Evolutionary conservation across 2,113 vertebrate species (phyloP), one percentile per base, ranked within the genome.

Genomic region (Paralichthys olivaceus): DNA sequence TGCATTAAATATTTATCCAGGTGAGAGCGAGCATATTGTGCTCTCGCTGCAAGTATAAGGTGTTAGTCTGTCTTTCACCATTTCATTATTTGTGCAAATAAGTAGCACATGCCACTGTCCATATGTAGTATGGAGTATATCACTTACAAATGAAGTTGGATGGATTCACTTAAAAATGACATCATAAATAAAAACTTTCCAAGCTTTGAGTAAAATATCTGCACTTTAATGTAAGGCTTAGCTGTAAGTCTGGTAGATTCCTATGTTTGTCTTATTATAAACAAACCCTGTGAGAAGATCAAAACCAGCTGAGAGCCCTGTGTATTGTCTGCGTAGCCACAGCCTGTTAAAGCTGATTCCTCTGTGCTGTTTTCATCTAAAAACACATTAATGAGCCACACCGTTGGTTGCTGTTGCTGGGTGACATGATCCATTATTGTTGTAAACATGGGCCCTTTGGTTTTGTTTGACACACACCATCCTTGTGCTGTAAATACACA

Each of bases 311-410:
- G 17, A 51, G 19, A 23, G 40, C 20, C n/a, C 20, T 49, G 28
- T 9, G 23, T 26, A 37, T 25, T 51, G n/a, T 29, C 49, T 37
- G 57, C 63, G 7, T 32, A 11, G 49, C 49, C 13, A n/a, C n/a
- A 47, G 11, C 37, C 13, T 40, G 13, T 49, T 28, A 13, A 19
- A 13, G 22, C 2, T 57, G 23, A 5, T 14, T 74, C 17, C 45
- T 49, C 45, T 19, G 17, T 12, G 29, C 45, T 58, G 9, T 57
- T 8, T 14, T 37, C 12, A 0, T 28, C 15, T 49, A 19, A 49
- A 40, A 80, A 51, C 23, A 58, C 12, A 62, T 53, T 60, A 74
- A 23, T 75, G 70, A 63, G 49, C 45, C 22, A 20, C 57, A 56
- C 29, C 7, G 45, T 19, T 15, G 17, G 54, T 5, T 23, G 47